These are phyloP conservation scores for Sebastes umbrosus DNA, from an alignment of 2,797 vertebrate genomes.

Conservation along the genomic window DNA sequence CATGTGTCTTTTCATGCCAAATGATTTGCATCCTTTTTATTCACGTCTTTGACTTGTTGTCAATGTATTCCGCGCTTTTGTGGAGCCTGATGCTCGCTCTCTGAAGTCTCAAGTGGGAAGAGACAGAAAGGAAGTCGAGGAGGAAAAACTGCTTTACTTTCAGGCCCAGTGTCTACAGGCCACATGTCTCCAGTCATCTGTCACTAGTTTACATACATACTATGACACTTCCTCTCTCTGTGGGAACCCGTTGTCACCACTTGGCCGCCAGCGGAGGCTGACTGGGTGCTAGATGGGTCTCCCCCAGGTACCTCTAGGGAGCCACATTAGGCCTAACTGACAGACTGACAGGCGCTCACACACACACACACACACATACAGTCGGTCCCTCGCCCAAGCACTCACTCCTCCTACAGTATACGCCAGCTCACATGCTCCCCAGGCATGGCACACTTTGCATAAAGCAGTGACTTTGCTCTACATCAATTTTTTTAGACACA, in stretches of 20 bases:
- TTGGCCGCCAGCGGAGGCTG: constrained; percentile 81
- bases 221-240: constrained; percentile 85
- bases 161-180: constrained; percentile 79
- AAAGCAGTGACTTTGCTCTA: constrained; percentile 81
- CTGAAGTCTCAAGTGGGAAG: constrained; percentile 68
- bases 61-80: constrained; percentile 64
- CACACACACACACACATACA: constrained; percentile 30
- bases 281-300: constrained; percentile 83
- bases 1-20: constrained; percentile 74
- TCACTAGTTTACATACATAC: constrained; percentile 85
- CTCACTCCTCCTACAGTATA: constrained; percentile 71
- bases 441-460: constrained; percentile 80
- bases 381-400: constrained; percentile 38
- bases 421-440: constrained; percentile 75
- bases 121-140: constrained; percentile 58
- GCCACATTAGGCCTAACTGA: constrained; percentile 83
- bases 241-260: constrained; percentile 84
- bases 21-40: constrained; percentile 81
- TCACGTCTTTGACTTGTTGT: constrained; percentile 79
- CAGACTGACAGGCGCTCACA: constrained; percentile 83
- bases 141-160: constrained; percentile 78
- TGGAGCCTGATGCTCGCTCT: constrained; percentile 60
- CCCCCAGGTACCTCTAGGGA: constrained; percentile 86
- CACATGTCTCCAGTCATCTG: constrained; percentile 87
- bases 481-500: constrained; percentile 77